phyloP scores from a whole-genome alignment of 2,888 invertebrate species.

The Tetrapedia diversipes region DNA sequence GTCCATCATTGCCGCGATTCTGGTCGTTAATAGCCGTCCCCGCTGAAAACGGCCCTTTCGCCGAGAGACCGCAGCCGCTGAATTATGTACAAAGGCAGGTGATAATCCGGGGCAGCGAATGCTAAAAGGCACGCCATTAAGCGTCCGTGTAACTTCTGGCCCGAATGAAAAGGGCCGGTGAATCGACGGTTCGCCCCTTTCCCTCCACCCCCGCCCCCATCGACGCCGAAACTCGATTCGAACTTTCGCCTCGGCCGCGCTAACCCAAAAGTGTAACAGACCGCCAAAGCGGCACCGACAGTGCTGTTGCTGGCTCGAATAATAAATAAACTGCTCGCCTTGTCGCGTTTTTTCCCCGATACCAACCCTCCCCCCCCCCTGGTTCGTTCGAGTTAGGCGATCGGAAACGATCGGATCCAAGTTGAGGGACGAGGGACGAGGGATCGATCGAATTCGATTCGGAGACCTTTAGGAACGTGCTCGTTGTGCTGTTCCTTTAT shows the following conservation, averaged over 20 bases:
- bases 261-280: conserved; percentile 43
- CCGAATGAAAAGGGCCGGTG: conserved; percentile 62
- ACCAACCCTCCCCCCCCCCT: neutral
- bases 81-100: conserved; percentile 67
- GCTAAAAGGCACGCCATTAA: conserved; percentile 66
- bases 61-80: conserved; percentile 37
- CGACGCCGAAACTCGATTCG: conserved; percentile 62
- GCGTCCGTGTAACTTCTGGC: conserved; percentile 64
- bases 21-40: conserved; percentile 36
- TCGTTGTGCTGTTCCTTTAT: no score
- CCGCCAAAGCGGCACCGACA: conserved; percentile 18
- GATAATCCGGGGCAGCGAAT: conserved; percentile 65
- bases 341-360: conserved; percentile 19
- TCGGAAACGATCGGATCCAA: no score
- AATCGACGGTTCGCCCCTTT: no score
- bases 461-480: no score
- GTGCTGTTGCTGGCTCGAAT: conserved; percentile 38
- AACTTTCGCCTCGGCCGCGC: conserved; percentile 58
- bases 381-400: neutral
- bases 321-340: conserved; percentile 57
- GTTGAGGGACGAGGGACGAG: no score
- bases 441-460: no score
- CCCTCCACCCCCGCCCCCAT: no score
- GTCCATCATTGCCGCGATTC: conserved; percentile 35
- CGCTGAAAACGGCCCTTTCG: neutral